Percentiles rank a stretch among this genome's conserved stretches.
phyloP scores from a whole-genome alignment of 2,113 vertebrate genomes.

The Rhabdornis inornatus region DNA sequence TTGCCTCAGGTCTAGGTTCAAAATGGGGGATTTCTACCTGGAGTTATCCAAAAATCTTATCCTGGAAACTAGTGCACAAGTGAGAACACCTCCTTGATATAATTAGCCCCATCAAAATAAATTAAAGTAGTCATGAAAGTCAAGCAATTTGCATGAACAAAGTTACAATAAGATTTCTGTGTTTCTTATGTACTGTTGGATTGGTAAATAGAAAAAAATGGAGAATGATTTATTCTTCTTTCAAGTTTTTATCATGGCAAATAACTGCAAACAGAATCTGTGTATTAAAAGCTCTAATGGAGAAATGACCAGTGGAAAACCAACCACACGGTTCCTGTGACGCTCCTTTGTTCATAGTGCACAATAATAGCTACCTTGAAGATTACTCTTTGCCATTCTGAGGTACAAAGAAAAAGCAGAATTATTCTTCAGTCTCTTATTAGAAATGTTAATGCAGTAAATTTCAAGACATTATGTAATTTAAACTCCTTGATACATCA shows the following conservation, averaged over 20 bases:
- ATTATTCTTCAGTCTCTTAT: neutral
- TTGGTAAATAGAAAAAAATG: neutral
- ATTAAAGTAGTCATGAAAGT: neutral
- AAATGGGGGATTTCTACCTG: neutral
- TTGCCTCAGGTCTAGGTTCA: neutral
- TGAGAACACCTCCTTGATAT: neutral
- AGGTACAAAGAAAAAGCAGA: neutral
- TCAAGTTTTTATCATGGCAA: neutral
- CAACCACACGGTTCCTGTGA: neutral
- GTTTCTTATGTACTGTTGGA: neutral
- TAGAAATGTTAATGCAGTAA: neutral
- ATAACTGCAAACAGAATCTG: constrained; percentile 25
- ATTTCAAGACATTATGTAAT: neutral
- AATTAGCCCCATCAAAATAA: neutral
- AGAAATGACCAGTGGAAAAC: neutral
- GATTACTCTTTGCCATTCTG: neutral
- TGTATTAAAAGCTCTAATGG: constrained; percentile 10
- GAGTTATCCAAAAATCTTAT: neutral
- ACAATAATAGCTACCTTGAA: neutral
- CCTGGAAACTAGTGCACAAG: neutral
- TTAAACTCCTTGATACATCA: neutral
- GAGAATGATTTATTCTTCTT: neutral
- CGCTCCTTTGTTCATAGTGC: neutral
- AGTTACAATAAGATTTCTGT: neutral
- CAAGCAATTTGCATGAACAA: neutral